These are phyloP conservation scores for Trichoplusia ni DNA, from an alignment of 1,140 invertebrate species.

Conservation along the genomic window DNA sequence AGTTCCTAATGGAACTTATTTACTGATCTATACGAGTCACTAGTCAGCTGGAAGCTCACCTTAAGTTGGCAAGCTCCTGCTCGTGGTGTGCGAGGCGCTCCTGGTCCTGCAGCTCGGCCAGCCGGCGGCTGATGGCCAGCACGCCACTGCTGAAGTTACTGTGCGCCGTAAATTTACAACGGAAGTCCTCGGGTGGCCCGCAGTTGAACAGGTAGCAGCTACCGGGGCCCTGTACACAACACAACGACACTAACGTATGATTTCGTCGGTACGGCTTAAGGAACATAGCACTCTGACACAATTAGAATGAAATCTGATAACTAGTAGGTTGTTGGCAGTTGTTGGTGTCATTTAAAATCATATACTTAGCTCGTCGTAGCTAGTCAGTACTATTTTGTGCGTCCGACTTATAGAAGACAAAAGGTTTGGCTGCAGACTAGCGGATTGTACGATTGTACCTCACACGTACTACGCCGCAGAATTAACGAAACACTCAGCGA, in stretches of 20 bases:
- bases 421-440: no score
- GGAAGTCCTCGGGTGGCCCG: constrained; percentile 92
- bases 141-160: constrained; percentile 94
- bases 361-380: no score
- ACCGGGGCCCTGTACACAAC: constrained; percentile 85
- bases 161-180: constrained; percentile 95
- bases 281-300: background rate
- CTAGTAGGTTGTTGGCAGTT: no score
- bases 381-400: no score
- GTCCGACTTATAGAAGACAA: no score
- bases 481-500: no score
- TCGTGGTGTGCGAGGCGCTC: constrained; percentile 90
- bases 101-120: constrained; percentile 86
- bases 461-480: no score
- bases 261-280: background rate
- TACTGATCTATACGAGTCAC: no score
- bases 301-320: background rate
- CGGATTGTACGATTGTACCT: no score
- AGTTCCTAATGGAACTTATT: no score
- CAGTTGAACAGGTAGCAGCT: constrained; percentile 97
- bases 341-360: no score
- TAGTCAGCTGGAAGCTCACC: constrained; percentile 79
- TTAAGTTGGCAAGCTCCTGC: constrained; percentile 88
- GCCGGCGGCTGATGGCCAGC: constrained; percentile 84
- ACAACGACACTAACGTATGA: background rate